Conservation (phyloP, 2,113 vertebrate species). For the Pseudorasbora parva region DNA sequence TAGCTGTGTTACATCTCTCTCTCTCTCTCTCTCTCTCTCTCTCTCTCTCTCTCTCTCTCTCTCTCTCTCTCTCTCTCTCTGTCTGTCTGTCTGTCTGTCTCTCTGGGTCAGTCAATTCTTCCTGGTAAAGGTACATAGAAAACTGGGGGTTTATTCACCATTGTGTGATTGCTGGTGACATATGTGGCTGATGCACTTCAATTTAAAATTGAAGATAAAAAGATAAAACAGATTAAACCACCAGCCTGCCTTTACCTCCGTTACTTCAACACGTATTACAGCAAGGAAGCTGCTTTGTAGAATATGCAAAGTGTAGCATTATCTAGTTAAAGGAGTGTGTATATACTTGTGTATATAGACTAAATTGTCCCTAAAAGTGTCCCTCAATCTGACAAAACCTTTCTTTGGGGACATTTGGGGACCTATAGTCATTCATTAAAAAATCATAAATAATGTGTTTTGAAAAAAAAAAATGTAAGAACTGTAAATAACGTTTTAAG, state of each 20-base stretch:
- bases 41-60: too few species aligned
- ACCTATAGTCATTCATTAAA: neutral
- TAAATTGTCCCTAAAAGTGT: neutral
- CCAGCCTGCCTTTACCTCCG: neutral
- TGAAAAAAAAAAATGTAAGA: neutral
- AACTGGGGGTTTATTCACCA: slow-evolving; percentile 63
- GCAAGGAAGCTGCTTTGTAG: neutral
- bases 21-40: too few species aligned
- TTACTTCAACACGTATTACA: neutral
- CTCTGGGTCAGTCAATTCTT: slow-evolving; percentile 43
- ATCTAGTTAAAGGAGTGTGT: neutral
- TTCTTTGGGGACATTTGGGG: neutral
- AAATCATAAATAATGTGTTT: neutral
- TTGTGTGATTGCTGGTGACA: neutral
- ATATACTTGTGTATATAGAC: neutral
- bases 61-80: neutral
- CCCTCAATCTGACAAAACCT: neutral
- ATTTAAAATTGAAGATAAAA: neutral
- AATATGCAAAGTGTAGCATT: neutral
- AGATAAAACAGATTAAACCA: neutral
- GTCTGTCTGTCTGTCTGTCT: slow-evolving; percentile 54
- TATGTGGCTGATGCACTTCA: neutral
- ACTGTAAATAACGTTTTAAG: neutral
- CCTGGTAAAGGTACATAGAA: slow-evolving; percentile 6
- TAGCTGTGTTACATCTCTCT: slow-evolving; percentile 22